Conservation (phyloP, 1,140 invertebrate genomes). For the Hyles euphorbiae region DNA sequence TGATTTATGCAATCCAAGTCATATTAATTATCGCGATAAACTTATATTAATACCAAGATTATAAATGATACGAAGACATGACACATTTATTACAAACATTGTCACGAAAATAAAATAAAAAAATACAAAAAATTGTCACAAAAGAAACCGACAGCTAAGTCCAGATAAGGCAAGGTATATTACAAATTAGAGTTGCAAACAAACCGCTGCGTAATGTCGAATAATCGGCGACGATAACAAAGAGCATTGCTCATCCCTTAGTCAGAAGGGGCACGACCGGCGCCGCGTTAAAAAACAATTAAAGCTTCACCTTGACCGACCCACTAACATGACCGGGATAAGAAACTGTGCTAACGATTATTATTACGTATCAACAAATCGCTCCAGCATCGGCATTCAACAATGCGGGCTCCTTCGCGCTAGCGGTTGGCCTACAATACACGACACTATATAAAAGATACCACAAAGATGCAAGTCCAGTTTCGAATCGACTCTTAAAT, state of each 20-base stretch:
- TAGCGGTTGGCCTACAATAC: slow-evolving; percentile 69
- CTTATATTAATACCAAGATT: too few relatives aligned
- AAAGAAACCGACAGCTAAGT: too few relatives aligned
- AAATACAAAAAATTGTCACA: too few relatives aligned
- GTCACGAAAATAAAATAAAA: too few relatives aligned
- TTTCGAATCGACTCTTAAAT: slow-evolving; percentile 42
- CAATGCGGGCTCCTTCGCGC: slow-evolving; percentile 42
- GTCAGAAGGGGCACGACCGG: slow-evolving; percentile 22
- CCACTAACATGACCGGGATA: slow-evolving; percentile 53
- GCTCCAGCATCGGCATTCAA: slow-evolving; percentile 36
- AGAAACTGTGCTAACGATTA: slow-evolving; percentile 62
- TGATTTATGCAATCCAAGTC: neutral
- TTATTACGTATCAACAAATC: slow-evolving; percentile 63
- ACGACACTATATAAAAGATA: slow-evolving; percentile 60
- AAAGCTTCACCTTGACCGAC: slow-evolving; percentile 56
- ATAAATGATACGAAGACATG: too few relatives aligned
- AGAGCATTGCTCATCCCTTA: slow-evolving; percentile 16
- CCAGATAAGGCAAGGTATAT: too few relatives aligned
- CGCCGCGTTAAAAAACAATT: slow-evolving; percentile 39
- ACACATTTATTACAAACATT: too few relatives aligned
- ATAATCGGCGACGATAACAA: neutral
- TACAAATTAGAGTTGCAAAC: too few relatives aligned
- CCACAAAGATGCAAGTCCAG: slow-evolving; percentile 47
- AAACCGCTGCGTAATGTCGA: too few relatives aligned
- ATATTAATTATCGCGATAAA: too few relatives aligned